Conservation (phyloP, 2,888 invertebrate species). For the Tenodera sinensis region DNA sequence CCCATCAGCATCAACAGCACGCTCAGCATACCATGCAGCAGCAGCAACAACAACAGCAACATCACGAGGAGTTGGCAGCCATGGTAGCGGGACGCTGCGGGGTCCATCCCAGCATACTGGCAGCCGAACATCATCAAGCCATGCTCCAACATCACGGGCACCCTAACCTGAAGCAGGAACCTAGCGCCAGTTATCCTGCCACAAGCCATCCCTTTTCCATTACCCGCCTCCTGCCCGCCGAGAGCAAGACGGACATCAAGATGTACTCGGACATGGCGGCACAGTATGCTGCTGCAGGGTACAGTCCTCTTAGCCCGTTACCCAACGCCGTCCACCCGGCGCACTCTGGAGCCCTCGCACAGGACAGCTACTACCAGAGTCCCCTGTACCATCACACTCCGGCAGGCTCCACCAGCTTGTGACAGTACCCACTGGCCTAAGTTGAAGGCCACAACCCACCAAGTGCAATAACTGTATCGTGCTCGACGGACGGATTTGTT, state of each 20-base stretch:
- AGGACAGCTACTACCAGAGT: constrained; percentile 81
- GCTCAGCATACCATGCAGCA: constrained; percentile 39
- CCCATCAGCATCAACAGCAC: constrained; percentile 49
- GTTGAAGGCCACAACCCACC: neutral
- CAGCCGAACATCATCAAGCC: constrained; percentile 44
- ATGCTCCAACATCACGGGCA: constrained; percentile 50
- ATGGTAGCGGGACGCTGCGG: constrained; percentile 57
- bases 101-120: constrained; percentile 46
- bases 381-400: constrained; percentile 63
- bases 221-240: constrained; percentile 83
- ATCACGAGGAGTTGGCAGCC: constrained; percentile 59
- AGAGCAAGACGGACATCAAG: constrained; percentile 85
- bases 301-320: constrained; percentile 32
- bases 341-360: constrained; percentile 52
- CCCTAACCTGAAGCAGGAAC: constrained; percentile 75
- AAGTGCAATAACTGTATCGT: neutral
- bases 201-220: constrained; percentile 92
- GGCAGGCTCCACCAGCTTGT: constrained; percentile 77
- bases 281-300: constrained; percentile 48
- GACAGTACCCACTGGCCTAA: constrained; percentile 90
- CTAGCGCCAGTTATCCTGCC: constrained; percentile 62
- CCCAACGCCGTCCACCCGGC: constrained; percentile 29
- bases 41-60: constrained; percentile 46
- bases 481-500: neutral
- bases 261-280: constrained; percentile 77